These are phyloP conservation scores for Alentia gelatinosa DNA, from an alignment of 2,888 invertebrate species.

Conservation along the genomic window DNA sequence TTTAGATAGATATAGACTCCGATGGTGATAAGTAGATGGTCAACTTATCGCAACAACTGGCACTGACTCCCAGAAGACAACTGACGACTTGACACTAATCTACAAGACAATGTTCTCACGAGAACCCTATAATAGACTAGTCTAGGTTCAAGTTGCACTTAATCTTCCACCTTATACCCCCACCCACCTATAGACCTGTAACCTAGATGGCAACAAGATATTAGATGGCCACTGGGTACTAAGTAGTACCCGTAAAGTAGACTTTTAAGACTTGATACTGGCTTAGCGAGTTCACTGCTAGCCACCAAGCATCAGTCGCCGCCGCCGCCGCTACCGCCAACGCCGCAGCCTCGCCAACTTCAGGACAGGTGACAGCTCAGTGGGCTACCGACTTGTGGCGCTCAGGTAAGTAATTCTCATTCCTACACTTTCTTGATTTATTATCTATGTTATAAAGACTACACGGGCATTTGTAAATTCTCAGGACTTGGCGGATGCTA, in stretches of 20 bases:
- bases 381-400: not conserved
- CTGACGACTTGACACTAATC: too few species aligned
- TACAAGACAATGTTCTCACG: too few species aligned
- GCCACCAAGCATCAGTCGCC: not conserved
- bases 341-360: not conserved
- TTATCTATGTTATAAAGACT: too few species aligned
- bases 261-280: not conserved
- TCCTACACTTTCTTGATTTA: too few species aligned
- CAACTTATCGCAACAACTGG: too few species aligned
- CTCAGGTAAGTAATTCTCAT: not conserved
- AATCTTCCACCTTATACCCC: not conserved
- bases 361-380: not conserved
- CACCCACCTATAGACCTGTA: slow-evolving; percentile 4
- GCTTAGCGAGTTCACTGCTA: too few species aligned
- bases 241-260: not conserved
- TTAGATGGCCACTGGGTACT: not conserved
- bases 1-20: not conserved
- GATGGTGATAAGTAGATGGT: too few species aligned
- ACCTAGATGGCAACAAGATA: not conserved
- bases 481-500: too few species aligned
- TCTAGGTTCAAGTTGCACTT: not conserved
- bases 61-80: too few species aligned
- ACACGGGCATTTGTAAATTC: too few species aligned
- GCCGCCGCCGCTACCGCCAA: not conserved
- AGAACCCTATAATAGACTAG: not conserved